Evolutionary conservation across 1,140 invertebrate genomes (phyloP), one percentile per base, ranked within the genome.

Genomic region (Cecropterus lyciades): DNA sequence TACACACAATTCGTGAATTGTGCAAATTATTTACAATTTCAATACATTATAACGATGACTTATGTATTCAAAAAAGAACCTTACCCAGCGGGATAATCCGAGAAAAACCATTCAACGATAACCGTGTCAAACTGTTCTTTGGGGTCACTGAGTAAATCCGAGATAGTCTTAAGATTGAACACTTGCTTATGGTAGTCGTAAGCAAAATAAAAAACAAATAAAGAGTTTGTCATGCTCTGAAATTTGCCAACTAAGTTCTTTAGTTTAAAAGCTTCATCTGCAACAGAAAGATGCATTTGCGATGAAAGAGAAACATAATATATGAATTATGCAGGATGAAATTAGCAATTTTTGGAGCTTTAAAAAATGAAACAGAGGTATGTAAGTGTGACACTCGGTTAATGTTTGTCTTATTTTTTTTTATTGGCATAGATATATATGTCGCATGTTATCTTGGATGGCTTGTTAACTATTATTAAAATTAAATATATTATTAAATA

Each of bases 51-150:
- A n/a, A n/a, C n/a, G n/a, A n/a, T 24, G 20, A 5, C 20, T 24
- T 24, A 24, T n/a, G n/a, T n/a, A n/a, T n/a, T n/a, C n/a, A n/a
- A n/a, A 5, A 24, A 24, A 24, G 20, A 5, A 24, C 5, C 73
- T 79, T 71, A 89, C 86, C 86, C 83, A 65, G 80, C 70, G 51
- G 72, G 30, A 11, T 77, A 20, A 37, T 85, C 78, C 46, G 68
- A 70, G 55, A 82, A 89, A 53, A 87, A 80, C 80, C 80, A 89
- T 40, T 89, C 86, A 0, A 80, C 13, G 40, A 89, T 71, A 15
- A 83, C 79, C n/a, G 67, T 73, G 52, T 89, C 86, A 67, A 87
- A 87, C 27, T 81, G 75, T 46, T 89, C 67, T 0, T 75, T 73
- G 0, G 79, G 75, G 40, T 89, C 78, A 14, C 51, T 73, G 0